Base-by-base conservation (phyloP, 2,888 invertebrate genomes). In the Diaperis boleti region DNA sequence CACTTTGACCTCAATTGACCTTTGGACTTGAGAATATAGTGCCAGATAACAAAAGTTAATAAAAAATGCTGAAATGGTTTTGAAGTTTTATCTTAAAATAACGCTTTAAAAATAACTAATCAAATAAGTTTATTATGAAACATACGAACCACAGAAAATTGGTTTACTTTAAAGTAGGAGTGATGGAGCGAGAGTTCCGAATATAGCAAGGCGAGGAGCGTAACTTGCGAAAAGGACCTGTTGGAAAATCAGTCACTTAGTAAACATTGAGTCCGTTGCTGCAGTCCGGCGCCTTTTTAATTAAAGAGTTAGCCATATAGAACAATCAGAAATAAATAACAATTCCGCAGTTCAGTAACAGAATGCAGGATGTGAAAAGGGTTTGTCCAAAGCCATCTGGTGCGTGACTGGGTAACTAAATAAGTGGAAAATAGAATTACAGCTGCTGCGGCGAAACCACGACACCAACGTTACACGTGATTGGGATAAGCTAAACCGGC, bases 371-470 rank as follows among this genome's bases (percentile, higher is more conserved):
- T 68, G 64, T 64, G 65, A 62, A 65, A 67, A 65, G 64, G 65
- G 61, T 63, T 67, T 49, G 50, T 62, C 61, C 61, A 59, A 67
- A 69, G 69, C 68, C 67, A 64, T 69, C 64, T 63, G 69, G 66
- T 44, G 62, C 70, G 69, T 71, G 70, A 71, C 69, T 55, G 57
- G 70, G 37, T 47, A 42, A 55, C 66, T 57, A 68, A 69, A 69
- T 63, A 67, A 65, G 64, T 62, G 67, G 62, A 60, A 68, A 71
- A 70, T 68, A 62, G 62, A 70, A 71, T 69, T 69, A 70, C 69
- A 61, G 62, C 59, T 59, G 65, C 50, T 63, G 62, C 31, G 15
- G 17, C 13, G 31, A 59, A 66, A 63, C 67, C 60, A 61, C 52
- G 42, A 62, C 52, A 61, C 59, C 26, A 49, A 33, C 61, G 42